Evolutionary conservation across 2,113 vertebrate species (phyloP), one percentile per base, ranked within the genome.

Genomic region (Taxidea taxus): DNA sequence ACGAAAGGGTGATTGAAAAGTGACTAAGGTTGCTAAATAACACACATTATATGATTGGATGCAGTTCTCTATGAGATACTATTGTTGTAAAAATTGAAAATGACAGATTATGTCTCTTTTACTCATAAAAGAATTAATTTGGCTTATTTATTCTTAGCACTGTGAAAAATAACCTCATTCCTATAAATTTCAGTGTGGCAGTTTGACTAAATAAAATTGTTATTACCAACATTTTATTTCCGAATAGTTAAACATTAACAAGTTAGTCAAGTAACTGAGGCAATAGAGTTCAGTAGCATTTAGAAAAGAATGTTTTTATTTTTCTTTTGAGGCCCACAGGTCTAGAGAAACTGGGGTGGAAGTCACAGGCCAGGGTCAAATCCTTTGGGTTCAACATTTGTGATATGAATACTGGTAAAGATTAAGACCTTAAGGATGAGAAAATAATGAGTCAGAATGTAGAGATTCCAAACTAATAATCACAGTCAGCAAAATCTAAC

Each of bases 401-500:
- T 77, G 54, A 87, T 51, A 37, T 49, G 44, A 84, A 95, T 39
- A 58, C 34, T 37, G 25, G 34, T 56, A 34, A 95, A 96, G 15
- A 93, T 37, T 7, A 62, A 70, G 12, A 62, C 91, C 8, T 96
- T 88, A 90, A 78, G 49, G 58, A 84, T 81, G 16, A 80, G n/a
- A 93, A 97, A 96, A 84, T 49, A 81, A 7, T 56, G 10, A 87
- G 62, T 80, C 31, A 83, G 74, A 80, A 90, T 66, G 20, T 21
- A 54, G 49, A 95, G 68, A 6, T 78, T 97, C 81, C 37, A 94
- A 60, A 90, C 87, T 95, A 95, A 95, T 96, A 96, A 95, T 74
- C 95, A 89, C 56, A 96, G 42, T 68, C 82, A 95, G 83, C 68
- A 92, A 95, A 97, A 87, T 72, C 90, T 95, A 97, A 62, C 80